Percentiles rank a stretch among this genome's conserved stretches.
Evolutionary conservation across 2,113 vertebrate species (phyloP).

Genomic region (Saccopteryx leptura): DNA sequence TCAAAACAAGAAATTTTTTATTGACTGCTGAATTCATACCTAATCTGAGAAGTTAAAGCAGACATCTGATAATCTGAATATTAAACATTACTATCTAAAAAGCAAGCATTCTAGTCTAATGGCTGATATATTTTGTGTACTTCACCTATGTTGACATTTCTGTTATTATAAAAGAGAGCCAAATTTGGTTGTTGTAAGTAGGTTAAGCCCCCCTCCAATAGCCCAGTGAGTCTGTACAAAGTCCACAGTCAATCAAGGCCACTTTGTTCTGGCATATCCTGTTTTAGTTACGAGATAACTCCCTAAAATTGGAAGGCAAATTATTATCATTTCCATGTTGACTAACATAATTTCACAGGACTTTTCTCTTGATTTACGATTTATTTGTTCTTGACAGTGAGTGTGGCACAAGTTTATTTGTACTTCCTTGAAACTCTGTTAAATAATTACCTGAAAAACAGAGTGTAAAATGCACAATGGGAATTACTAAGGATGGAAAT

Average conservation of each 20-base stretch:
- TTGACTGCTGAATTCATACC: background rate
- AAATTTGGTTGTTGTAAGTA: background rate
- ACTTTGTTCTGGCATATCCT: background rate
- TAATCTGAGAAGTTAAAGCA: background rate
- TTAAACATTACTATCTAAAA: background rate
- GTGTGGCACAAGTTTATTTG: background rate
- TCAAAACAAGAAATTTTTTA: background rate
- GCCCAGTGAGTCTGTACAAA: background rate
- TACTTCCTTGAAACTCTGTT: background rate
- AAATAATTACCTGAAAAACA: conserved; percentile 58
- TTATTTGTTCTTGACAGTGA: conserved; percentile 41
- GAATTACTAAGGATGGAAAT: conserved; percentile 6
- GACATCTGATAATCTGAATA: background rate
- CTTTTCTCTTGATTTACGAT: conserved; percentile 18
- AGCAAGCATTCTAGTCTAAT: background rate
- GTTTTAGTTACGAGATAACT: conserved; percentile 46
- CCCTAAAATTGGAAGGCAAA: background rate
- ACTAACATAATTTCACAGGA: conserved; percentile 45
- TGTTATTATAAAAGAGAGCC: background rate
- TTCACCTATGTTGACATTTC: background rate
- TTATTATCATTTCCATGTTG: conserved; percentile 11
- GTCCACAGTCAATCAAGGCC: background rate
- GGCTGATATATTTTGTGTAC: background rate
- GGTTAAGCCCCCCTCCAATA: background rate
- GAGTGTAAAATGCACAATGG: background rate